Percentiles rank a stretch among this genome's conserved stretches.
Evolutionary conservation across 2,113 vertebrate genomes (phyloP).

Genomic region (Saccopteryx leptura): DNA sequence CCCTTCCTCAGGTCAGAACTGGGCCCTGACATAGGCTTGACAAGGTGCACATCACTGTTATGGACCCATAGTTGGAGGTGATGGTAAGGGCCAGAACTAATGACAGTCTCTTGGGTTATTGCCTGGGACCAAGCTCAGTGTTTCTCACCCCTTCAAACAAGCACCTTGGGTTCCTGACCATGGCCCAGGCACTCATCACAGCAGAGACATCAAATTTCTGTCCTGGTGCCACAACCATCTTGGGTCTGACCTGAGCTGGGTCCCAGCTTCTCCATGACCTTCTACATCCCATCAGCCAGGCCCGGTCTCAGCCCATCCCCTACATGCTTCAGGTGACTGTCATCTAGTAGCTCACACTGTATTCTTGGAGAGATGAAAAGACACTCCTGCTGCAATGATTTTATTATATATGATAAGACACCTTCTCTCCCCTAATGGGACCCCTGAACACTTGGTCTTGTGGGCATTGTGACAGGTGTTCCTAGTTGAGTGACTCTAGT

Average conservation of each 20-base stretch:
- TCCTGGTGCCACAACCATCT: background rate
- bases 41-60: background rate
- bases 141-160: background rate
- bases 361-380: background rate
- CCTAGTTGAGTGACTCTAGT: accelerated
- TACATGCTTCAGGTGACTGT: accelerated
- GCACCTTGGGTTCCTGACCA: background rate
- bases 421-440: background rate
- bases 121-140: background rate
- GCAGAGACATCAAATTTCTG: background rate
- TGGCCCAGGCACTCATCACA: accelerated
- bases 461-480: background rate
- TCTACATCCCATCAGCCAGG: background rate
- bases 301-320: background rate
- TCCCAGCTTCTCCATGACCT: background rate
- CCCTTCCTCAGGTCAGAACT: background rate
- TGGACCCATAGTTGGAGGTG: background rate
- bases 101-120: background rate
- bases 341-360: too few relatives aligned
- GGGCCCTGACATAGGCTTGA: accelerated
- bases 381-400: too few relatives aligned
- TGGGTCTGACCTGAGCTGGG: background rate
- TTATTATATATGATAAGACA: background rate
- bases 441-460: background rate
- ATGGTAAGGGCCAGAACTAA: background rate